Evolutionary conservation across 2,797 vertebrate species (phyloP).

Genomic region (Bradypodion pumilum): DNA sequence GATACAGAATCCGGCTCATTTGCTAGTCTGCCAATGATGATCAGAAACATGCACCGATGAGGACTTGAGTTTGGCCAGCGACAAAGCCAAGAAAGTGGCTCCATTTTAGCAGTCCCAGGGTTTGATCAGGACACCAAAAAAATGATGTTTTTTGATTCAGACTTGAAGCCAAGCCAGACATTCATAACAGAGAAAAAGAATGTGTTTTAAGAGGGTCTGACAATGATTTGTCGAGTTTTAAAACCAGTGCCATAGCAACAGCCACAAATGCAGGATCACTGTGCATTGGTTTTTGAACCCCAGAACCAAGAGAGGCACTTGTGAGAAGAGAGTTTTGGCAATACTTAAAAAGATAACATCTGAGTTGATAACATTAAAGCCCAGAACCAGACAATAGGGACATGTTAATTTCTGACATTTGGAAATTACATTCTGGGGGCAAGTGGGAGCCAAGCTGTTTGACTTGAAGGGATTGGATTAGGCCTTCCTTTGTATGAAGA

Average conservation of each 20-base stretch:
- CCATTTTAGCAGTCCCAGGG: background rate
- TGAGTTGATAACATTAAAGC: background rate
- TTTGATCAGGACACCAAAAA: too few relatives aligned
- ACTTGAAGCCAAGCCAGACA: accelerated
- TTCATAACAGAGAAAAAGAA: background rate
- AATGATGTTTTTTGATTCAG: background rate
- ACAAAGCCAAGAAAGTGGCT: too few relatives aligned
- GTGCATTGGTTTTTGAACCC: background rate
- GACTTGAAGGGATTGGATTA: background rate
- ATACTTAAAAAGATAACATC: background rate
- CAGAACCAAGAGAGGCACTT: background rate
- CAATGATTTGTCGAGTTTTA: background rate
- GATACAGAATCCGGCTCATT: too few relatives aligned
- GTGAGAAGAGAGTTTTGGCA: background rate
- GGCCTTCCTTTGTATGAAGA: too few relatives aligned
- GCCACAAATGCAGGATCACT: background rate
- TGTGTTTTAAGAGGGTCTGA: background rate
- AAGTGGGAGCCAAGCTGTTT: background rate
- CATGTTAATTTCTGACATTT: background rate
- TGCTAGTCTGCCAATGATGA: too few relatives aligned
- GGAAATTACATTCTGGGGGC: background rate
- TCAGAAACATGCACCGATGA: too few relatives aligned
- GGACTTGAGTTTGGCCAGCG: too few relatives aligned
- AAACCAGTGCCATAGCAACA: background rate
- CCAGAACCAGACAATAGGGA: background rate